phyloP scores from a whole-genome alignment of 2,113 vertebrate genomes.

The Syrmaticus mikado region DNA sequence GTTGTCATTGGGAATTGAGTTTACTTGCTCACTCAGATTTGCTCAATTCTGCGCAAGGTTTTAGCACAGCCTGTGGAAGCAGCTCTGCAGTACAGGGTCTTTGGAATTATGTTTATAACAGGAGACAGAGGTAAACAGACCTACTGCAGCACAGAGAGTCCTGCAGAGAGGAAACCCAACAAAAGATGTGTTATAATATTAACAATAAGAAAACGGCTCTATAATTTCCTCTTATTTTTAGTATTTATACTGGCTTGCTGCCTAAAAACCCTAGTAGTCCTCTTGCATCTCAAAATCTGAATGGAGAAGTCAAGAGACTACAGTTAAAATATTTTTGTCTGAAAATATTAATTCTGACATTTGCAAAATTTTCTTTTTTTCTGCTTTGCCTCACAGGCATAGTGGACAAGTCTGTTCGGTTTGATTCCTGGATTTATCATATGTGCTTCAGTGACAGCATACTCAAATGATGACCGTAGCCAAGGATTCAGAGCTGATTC shows the following conservation, averaged over 20 bases:
- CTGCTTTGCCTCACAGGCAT: not conserved
- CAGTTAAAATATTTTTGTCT: not conserved
- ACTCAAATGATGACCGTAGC: constrained; percentile 48
- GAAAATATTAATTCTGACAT: not conserved
- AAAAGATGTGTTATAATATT: constrained; percentile 39
- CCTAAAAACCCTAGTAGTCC: not conserved
- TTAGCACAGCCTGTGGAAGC: not conserved
- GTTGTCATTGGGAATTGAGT: constrained; percentile 14
- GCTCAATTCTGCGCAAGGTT: not conserved
- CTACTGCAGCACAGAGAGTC: constrained; percentile 21
- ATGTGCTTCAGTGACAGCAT: constrained; percentile 49
- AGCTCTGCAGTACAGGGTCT: not conserved
- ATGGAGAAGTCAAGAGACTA: not conserved
- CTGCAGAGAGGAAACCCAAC: constrained; percentile 49
- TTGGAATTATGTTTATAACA: not conserved
- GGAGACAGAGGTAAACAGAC: constrained; percentile 31
- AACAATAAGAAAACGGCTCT: constrained; percentile 41
- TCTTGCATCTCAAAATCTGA: not conserved
- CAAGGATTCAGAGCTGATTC: constrained; percentile 60
- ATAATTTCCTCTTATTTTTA: constrained; percentile 41
- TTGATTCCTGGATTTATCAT: constrained; percentile 39
- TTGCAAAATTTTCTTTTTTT: not conserved
- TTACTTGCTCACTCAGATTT: constrained; percentile 15
- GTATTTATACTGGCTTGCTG: constrained; percentile 8
- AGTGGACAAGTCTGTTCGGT: constrained; percentile 12